These are phyloP conservation scores for Clamator glandarius DNA, from an alignment of 2,797 vertebrate genomes.

Conservation along the genomic window DNA sequence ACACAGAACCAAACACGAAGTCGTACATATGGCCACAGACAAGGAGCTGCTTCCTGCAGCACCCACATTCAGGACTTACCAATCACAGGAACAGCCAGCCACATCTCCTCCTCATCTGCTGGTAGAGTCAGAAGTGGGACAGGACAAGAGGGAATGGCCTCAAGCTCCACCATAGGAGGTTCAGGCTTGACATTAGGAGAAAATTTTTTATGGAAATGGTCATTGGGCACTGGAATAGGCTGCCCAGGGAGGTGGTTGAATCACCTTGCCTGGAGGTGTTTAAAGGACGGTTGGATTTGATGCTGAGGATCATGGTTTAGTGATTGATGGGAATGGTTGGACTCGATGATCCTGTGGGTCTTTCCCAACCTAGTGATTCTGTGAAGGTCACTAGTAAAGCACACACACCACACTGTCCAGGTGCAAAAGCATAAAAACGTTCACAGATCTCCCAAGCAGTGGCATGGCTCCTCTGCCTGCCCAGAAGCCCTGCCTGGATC, in stretches of 20 bases:
- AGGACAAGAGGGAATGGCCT: too few species aligned
- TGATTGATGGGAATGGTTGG: too few species aligned
- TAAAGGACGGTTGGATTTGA: too few species aligned
- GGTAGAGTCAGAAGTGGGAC: not conserved
- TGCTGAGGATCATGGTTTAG: too few species aligned
- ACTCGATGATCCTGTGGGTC: too few species aligned
- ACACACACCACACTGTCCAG: not conserved
- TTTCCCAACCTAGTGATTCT: too few species aligned
- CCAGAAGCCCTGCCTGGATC: rapidly evolving
- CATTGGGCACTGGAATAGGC: too few species aligned
- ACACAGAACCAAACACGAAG: rapidly evolving
- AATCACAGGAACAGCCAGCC: not conserved
- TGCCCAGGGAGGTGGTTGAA: too few species aligned
- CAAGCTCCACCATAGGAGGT: too few species aligned
- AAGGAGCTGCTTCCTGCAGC: rapidly evolving
- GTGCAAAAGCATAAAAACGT: not conserved
- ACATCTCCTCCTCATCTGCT: rapidly evolving
- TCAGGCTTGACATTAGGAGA: too few species aligned
- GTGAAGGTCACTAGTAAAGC: not conserved
- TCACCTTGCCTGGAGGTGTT: too few species aligned
- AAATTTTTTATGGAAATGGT: too few species aligned
- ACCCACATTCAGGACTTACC: not conserved
- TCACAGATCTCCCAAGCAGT: rapidly evolving
- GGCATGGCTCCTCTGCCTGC: rapidly evolving
- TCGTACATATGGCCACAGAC: not conserved